A percentile compares a stretch with the other conserved stretches of the same genome.
Evolutionary conservation across 2,113 vertebrate genomes (phyloP).

Genomic region (Stercorarius parasiticus): DNA sequence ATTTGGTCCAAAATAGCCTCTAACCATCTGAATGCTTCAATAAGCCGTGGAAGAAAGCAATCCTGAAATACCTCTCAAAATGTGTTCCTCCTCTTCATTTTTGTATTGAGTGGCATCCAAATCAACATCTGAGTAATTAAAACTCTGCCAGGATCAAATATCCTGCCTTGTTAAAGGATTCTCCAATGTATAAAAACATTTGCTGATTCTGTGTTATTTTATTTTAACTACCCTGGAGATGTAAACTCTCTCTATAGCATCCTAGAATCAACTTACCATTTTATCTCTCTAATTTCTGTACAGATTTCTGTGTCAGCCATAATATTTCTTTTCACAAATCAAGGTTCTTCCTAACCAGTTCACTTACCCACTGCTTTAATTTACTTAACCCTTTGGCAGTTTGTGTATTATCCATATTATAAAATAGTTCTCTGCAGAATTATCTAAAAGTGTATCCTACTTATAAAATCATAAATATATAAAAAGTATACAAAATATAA

Average conservation of each 20-base stretch:
- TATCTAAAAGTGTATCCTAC: background rate
- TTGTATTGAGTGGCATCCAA: slow-evolving; percentile 62
- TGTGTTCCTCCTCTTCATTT: slow-evolving; percentile 63
- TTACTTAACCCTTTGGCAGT: background rate
- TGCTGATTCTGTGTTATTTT: slow-evolving; percentile 52
- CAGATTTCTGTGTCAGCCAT: slow-evolving; percentile 53
- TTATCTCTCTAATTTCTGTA: slow-evolving; percentile 50
- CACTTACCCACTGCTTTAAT: background rate
- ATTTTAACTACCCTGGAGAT: slow-evolving; percentile 33
- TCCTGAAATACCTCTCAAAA: slow-evolving; percentile 67
- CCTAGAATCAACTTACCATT: slow-evolving; percentile 28
- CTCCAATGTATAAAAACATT: slow-evolving; percentile 63
- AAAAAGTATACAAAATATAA: background rate
- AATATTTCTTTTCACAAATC: slow-evolving; percentile 52
- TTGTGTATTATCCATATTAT: background rate
- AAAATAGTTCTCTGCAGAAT: background rate
- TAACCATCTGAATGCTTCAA: slow-evolving; percentile 69
- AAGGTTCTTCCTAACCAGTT: background rate
- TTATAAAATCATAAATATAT: background rate
- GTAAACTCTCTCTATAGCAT: slow-evolving; percentile 2
- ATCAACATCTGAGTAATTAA: slow-evolving; percentile 77
- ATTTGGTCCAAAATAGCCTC: slow-evolving; percentile 72
- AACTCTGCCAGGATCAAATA: slow-evolving; percentile 75
- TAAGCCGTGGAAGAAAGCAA: slow-evolving; percentile 66
- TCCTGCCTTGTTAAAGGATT: slow-evolving; percentile 34